A percentile compares a stretch with the other conserved stretches of the same genome.
Evolutionary conservation across 2,113 vertebrate species (phyloP).

Genomic region (Percina caprodes): DNA sequence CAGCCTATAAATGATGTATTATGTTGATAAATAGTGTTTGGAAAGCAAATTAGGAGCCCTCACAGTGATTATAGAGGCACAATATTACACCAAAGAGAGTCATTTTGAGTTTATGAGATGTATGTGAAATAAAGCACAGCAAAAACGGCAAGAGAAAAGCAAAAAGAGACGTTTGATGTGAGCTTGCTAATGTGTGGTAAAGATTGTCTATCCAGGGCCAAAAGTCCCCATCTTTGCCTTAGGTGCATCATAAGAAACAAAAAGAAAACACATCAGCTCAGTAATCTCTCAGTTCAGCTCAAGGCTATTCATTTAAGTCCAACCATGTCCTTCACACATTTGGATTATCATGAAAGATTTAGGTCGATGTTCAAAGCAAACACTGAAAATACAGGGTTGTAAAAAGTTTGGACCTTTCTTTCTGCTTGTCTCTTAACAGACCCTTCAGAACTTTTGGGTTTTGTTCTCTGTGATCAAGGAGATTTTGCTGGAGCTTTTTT

Average conservation of each 20-base stretch:
- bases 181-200: neutral
- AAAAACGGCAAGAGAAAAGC: neutral
- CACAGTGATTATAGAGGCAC: neutral
- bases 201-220: neutral
- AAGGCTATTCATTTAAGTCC: conserved; percentile 20
- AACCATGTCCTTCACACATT: neutral
- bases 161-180: neutral
- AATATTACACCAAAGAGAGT: neutral
- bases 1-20: conserved; percentile 10
- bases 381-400: conserved; percentile 16
- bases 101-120: neutral
- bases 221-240: neutral
- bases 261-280: conserved; percentile 19
- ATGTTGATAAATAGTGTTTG: conserved; percentile 28
- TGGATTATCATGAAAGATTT: conserved; percentile 43
- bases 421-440: neutral
- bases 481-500: conserved; percentile 8
- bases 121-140: neutral
- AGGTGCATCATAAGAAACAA: conserved; percentile 16
- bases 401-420: conserved; percentile 13
- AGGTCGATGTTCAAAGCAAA: conserved; percentile 28
- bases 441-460: neutral
- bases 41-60: conserved; percentile 8
- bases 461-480: conserved; percentile 1
- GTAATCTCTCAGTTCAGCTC: conserved; percentile 29